A percentile compares a stretch with the other conserved stretches of the same genome.
Conservation (phyloP, 2,797 vertebrate genomes). For the Acipenser ruthenus region DNA sequence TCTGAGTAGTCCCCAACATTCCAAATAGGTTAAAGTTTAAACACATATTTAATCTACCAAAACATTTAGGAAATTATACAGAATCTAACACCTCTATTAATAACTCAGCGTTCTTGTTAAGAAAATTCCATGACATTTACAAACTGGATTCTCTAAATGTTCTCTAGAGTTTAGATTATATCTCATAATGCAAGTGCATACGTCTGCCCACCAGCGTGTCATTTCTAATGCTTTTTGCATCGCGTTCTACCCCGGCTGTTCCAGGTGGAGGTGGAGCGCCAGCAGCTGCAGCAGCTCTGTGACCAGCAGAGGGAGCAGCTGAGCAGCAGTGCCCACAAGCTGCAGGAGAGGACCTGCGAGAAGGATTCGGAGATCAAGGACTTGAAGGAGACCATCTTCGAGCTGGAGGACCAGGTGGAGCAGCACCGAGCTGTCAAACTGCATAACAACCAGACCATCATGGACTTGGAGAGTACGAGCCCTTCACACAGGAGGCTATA, state of each 20-base stretch:
- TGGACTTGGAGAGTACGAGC: conserved; percentile 83
- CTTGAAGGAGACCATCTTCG: conserved; percentile 92
- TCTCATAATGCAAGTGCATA: too few relatives aligned
- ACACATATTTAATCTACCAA: too few relatives aligned
- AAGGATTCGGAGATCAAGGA: conserved; percentile 84
- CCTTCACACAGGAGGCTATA: neutral
- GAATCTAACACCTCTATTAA: too few relatives aligned
- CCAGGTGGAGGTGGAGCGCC: conserved; percentile 74
- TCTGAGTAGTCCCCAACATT: too few relatives aligned
- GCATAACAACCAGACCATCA: conserved; percentile 86
- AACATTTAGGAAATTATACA: too few relatives aligned
- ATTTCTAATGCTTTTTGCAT: too few relatives aligned
- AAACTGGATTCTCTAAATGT: too few relatives aligned
- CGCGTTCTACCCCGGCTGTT: neutral
- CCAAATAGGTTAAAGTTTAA: too few relatives aligned
- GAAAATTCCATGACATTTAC: too few relatives aligned
- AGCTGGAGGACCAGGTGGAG: conserved; percentile 95
- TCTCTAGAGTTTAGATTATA: too few relatives aligned
- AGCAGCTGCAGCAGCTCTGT: conserved; percentile 66
- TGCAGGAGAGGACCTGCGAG: conserved; percentile 69
- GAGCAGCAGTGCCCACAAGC: conserved; percentile 50
- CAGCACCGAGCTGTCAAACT: conserved; percentile 86
- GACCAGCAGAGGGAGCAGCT: conserved; percentile 74
- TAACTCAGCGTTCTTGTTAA: too few relatives aligned
- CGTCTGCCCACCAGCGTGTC: too few relatives aligned